These are phyloP conservation scores for Thunnus maccoyii DNA, from an alignment of 2,113 vertebrate genomes.

Conservation along the genomic window DNA sequence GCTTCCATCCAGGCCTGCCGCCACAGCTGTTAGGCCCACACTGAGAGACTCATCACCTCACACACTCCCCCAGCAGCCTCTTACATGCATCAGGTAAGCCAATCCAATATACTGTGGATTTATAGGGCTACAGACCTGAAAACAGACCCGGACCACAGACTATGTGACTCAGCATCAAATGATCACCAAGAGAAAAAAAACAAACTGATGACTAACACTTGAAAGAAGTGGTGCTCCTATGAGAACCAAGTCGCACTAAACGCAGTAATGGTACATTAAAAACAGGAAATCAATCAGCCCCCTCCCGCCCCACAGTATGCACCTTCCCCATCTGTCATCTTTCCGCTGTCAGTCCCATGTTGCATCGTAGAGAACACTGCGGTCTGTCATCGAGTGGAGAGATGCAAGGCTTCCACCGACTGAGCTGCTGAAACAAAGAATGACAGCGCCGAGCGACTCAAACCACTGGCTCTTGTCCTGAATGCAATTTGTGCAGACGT, in stretches of 20 bases:
- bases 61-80: not conserved
- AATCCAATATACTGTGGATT: not conserved
- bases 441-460: slow-evolving; percentile 9
- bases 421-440: slow-evolving; percentile 44
- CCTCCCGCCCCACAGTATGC: slow-evolving; percentile 60
- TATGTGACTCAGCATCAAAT: slow-evolving; percentile 3
- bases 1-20: slow-evolving; percentile 21
- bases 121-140: not conserved
- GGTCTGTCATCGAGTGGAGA: not conserved
- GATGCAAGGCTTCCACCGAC: slow-evolving; percentile 1
- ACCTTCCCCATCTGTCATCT: slow-evolving; percentile 34
- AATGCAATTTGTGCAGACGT: slow-evolving; percentile 66
- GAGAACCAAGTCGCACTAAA: slow-evolving; percentile 49
- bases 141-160: not conserved
- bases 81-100: not conserved
- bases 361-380: not conserved
- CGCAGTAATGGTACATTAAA: slow-evolving; percentile 60
- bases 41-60: slow-evolving; percentile 14
- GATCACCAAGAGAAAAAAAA: not conserved
- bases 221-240: slow-evolving; percentile 33
- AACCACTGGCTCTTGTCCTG: slow-evolving; percentile 24
- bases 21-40: slow-evolving; percentile 40
- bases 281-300: slow-evolving; percentile 40
- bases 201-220: not conserved
- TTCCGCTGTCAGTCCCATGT: not conserved